Evolutionary conservation across 2,797 vertebrate genomes (phyloP).

Genomic region (Oreochromis grahami): DNA sequence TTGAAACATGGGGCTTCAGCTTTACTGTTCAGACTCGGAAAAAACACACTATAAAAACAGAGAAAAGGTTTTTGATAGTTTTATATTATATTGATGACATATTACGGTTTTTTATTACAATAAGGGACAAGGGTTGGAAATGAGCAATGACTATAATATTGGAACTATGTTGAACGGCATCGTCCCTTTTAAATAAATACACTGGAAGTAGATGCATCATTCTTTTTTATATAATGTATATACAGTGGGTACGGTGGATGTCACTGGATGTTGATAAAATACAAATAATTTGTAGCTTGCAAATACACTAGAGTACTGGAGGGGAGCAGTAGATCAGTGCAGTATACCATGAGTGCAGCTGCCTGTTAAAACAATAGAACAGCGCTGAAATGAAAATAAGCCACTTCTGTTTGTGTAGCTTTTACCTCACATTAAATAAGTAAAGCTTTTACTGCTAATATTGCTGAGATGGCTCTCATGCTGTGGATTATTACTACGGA

Average conservation of each 20-base stretch:
- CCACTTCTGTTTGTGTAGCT: neutral
- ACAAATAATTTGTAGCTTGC: neutral
- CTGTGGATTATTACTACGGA: neutral
- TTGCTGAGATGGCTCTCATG: neutral
- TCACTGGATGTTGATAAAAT: neutral
- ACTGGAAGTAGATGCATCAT: neutral
- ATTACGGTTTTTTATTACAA: neutral
- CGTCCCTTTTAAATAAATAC: neutral
- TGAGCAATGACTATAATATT: neutral
- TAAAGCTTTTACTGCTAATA: neutral
- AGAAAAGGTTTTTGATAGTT: neutral
- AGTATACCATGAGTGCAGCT: neutral
- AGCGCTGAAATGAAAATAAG: neutral
- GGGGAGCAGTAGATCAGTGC: neutral
- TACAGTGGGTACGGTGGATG: neutral
- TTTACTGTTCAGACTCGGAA: neutral
- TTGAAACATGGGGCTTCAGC: neutral
- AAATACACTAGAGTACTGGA: neutral
- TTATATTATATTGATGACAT: neutral
- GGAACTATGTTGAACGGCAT: neutral
- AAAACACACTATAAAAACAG: neutral
- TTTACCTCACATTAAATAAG: neutral
- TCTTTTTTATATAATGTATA: neutral
- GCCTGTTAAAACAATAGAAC: neutral
- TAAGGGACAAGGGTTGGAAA: neutral